These are phyloP conservation scores for Archegozetes longisetosus DNA, from an alignment of 1,140 invertebrate species.

Conservation along the genomic window DNA sequence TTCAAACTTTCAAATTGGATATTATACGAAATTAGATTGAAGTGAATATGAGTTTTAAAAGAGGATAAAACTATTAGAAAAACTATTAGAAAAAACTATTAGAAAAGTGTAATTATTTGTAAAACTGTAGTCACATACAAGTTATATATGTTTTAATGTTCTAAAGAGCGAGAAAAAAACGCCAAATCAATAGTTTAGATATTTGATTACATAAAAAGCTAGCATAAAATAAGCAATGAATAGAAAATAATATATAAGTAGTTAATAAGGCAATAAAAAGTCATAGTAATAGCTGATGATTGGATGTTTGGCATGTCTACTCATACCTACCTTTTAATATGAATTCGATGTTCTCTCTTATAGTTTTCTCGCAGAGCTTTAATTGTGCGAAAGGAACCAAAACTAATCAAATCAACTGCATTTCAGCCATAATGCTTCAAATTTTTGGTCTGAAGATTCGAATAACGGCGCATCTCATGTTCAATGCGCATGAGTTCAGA, in stretches of 20 bases:
- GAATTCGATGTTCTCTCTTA: background rate
- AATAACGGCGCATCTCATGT: background rate
- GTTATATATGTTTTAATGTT: too few species aligned
- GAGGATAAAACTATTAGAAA: too few species aligned
- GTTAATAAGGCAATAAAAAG: background rate
- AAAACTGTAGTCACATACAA: too few species aligned
- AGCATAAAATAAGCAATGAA: background rate
- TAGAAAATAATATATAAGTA: background rate
- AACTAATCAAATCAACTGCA: background rate
- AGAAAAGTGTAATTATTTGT: too few species aligned
- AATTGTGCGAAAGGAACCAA: background rate
- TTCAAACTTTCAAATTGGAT: too few species aligned
- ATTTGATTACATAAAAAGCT: background rate
- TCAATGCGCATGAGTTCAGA: background rate
- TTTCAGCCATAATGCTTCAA: background rate
- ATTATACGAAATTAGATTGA: too few species aligned
- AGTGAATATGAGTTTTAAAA: too few species aligned
- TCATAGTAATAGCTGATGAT: background rate
- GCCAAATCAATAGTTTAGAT: background rate
- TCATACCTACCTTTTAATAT: background rate
- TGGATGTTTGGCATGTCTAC: background rate
- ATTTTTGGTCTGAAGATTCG: background rate
- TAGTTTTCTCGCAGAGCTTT: background rate
- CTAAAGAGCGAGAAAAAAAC: background rate
- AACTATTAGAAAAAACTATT: too few species aligned